Evolutionary conservation across 2,888 invertebrate species (phyloP), one percentile per base, ranked within the genome.

Genomic region (Branchipolynoe longqiensis): DNA sequence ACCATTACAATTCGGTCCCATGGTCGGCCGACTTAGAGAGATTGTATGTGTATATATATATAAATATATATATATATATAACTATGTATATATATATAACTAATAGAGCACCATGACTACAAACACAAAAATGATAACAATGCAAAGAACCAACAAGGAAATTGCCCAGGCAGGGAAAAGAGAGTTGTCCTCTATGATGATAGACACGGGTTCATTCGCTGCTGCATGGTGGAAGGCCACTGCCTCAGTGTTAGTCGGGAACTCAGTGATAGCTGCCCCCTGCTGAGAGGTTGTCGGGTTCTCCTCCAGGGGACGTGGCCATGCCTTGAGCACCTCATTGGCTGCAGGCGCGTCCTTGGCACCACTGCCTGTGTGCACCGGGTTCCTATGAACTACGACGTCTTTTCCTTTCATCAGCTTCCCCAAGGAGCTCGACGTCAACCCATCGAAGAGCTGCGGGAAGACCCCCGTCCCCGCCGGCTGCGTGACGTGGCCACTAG

Each of bases 111-210:
- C 62, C 62, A 84, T 59, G 36, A 84, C 84, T 31, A 84, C 54
- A 54, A 84, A 56, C 8, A 84, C 62, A 6, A 84, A 33, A 3
- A 56, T 31, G 8, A 85, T 74, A 40, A 85, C 85, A 14, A 74
- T 59, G 58, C 85, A 85, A 14, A 85, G 40, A 1, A 85, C 85
- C 6, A 85, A 28, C 22, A 85, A 78, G 28, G 85, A 73, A 12
- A 85, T 74, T n/a, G 85, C 85, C 85, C 85, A 85, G 18, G 85
- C 85, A 2, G 85, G 85, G 56, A 85, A 85, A 2, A n/a, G 58
- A 18, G 56, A 74, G 38, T 78, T 28, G 58, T 85, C 78, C 31
- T 78, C 41, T 25, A 78, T 78, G 48, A 78, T 33, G 6, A 25
- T 41, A 18, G 78, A 48, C 8, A n/a, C n/a, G n/a, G 78, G 41